A percentile compares a stretch with the other conserved stretches of the same genome.
Evolutionary conservation across 2,113 vertebrate genomes (phyloP).

Genomic region (Geococcyx californianus): DNA sequence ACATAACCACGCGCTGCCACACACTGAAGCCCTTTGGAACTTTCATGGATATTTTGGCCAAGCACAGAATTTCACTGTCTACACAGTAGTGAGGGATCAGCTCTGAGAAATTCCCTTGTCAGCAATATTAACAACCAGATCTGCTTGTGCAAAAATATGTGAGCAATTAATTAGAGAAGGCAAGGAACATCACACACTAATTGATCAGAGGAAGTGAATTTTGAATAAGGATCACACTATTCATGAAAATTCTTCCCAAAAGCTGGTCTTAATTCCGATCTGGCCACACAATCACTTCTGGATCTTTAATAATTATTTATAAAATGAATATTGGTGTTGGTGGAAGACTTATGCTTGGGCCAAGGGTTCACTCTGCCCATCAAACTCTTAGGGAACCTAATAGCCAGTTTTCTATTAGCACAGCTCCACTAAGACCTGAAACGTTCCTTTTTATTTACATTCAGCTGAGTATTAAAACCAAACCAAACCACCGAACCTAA

Average conservation of each 20-base stretch:
- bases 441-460: not conserved
- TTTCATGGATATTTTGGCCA: not conserved
- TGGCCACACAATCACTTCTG: not conserved
- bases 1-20: accelerated
- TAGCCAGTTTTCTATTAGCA: not conserved
- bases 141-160: not conserved
- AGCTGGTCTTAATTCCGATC: not conserved
- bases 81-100: accelerated
- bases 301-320: not conserved
- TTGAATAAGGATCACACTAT: not conserved
- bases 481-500: not conserved
- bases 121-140: not conserved
- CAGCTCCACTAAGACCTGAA: not conserved
- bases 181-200: not conserved
- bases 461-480: not conserved
- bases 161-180: not conserved
- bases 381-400: not conserved
- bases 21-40: not conserved
- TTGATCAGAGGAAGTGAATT: not conserved
- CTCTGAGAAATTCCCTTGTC: not conserved
- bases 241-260: not conserved
- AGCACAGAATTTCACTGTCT: not conserved
- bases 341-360: not conserved
- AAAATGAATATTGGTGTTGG: not conserved
- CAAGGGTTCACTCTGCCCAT: not conserved